Evolutionary conservation across 2,113 vertebrate species (phyloP).

Genomic region (Ophiodon elongatus): DNA sequence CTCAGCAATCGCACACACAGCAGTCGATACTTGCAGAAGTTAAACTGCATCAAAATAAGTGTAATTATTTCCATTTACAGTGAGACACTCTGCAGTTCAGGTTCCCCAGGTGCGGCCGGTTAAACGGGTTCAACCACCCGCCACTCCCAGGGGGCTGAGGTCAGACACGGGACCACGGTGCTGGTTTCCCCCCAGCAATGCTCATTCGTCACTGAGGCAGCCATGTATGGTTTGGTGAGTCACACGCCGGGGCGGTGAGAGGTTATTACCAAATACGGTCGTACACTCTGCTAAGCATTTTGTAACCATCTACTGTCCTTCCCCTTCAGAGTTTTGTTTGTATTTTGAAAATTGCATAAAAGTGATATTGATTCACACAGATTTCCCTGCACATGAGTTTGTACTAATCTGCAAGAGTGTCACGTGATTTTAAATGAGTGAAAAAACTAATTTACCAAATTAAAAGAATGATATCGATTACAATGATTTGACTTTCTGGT

Average conservation of each 20-base stretch:
- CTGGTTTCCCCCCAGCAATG: background rate
- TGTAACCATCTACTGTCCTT: background rate
- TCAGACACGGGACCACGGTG: background rate
- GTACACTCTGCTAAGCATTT: background rate
- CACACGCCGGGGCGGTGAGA: constrained; percentile 1
- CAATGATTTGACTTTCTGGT: background rate
- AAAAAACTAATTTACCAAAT: background rate
- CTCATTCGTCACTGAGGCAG: background rate
- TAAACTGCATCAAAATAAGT: background rate
- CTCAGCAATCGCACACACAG: background rate
- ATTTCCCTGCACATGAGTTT: background rate
- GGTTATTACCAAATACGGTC: constrained; percentile 49
- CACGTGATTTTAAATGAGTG: background rate
- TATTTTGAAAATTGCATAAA: background rate
- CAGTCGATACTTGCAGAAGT: background rate
- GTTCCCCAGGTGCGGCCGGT: constrained; percentile 9
- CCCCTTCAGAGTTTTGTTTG: background rate
- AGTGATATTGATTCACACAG: background rate
- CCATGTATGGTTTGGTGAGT: constrained; percentile 41
- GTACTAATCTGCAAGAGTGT: background rate
- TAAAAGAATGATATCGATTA: background rate
- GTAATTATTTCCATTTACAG: background rate
- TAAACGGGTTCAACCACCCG: constrained; percentile 19
- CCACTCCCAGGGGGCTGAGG: background rate
- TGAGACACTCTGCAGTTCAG: background rate